Percentiles rank a stretch among this genome's conserved stretches.
Evolutionary conservation across 2,888 invertebrate genomes (phyloP).

Genomic region (Lypha dubia): DNA sequence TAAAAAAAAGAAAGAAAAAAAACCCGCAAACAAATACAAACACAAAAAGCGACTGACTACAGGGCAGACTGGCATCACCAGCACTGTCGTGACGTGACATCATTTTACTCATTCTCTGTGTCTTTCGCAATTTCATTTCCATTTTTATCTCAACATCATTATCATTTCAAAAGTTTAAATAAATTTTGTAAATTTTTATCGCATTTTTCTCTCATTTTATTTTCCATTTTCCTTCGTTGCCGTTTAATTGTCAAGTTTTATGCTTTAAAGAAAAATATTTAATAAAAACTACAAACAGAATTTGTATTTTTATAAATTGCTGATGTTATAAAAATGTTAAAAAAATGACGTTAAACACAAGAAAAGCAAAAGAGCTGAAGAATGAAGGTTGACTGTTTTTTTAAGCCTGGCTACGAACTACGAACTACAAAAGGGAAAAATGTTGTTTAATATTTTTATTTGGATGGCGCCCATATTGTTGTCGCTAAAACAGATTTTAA

Average conservation of each 20-base stretch:
- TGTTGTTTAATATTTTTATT: conserved; percentile 10
- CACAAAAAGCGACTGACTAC: not conserved
- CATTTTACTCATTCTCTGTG: not conserved
- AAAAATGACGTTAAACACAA: conserved; percentile 17
- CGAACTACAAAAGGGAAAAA: not conserved
- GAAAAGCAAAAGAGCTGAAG: not conserved
- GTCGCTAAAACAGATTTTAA: conserved; percentile 46
- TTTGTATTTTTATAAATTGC: conserved; percentile 6
- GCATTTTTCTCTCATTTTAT: not conserved
- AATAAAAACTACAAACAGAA: conserved; percentile 15
- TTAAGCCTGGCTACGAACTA: conserved; percentile 15
- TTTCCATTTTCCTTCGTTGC: conserved; percentile 4
- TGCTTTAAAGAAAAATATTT: conserved; percentile 19
- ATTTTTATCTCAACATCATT: conserved; percentile 45
- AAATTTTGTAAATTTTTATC: conserved; percentile 13
- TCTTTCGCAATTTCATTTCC: not conserved
- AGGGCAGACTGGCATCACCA: conserved; percentile 5
- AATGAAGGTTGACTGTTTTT: not conserved
- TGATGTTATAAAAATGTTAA: conserved; percentile 43
- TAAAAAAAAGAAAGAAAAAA: too few species aligned
- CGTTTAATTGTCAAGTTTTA: conserved; percentile 50
- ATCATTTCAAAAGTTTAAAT: conserved; percentile 46
- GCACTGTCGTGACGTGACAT: conserved; percentile 1
- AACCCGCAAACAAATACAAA: not conserved
- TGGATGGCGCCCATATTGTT: conserved; percentile 45